These are phyloP conservation scores for Troilus luridus DNA, from an alignment of 2,888 invertebrate species.

Conservation along the genomic window DNA sequence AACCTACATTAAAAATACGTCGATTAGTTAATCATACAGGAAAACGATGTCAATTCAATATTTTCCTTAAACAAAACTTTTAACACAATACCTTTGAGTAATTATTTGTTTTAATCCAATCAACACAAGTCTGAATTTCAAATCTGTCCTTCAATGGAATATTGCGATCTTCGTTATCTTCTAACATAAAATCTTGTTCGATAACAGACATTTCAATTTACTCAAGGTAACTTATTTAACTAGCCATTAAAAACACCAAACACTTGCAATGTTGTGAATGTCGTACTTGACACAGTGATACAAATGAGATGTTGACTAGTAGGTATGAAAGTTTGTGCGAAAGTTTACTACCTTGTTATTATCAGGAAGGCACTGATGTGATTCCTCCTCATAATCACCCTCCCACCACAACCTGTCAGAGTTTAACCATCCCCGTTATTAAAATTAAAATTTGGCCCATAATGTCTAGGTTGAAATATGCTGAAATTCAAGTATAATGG, in stretches of 20 bases:
- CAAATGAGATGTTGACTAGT: neutral
- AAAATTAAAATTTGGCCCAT: neutral
- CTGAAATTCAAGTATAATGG: conserved; percentile 57
- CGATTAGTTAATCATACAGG: conserved; percentile 43
- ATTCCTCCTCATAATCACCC: neutral
- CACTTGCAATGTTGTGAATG: neutral
- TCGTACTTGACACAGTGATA: conserved; percentile 9
- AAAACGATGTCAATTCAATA: conserved; percentile 52
- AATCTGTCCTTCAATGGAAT: conserved; percentile 70
- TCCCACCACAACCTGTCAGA: conserved; percentile 54
- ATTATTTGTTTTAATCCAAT: conserved; percentile 80
- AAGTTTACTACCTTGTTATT: neutral
- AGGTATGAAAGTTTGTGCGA: neutral
- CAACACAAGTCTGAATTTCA: conserved; percentile 75
- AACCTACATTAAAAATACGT: conserved; percentile 73
- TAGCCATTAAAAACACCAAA: neutral
- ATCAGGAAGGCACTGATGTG: neutral
- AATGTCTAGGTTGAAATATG: conserved; percentile 50
- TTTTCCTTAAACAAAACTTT: conserved; percentile 59
- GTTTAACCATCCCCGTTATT: conserved; percentile 46
- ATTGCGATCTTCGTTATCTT: conserved; percentile 31
- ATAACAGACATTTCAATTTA: conserved; percentile 2
- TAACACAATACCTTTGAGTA: conserved; percentile 75
- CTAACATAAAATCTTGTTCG: neutral
- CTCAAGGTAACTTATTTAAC: neutral